Percentiles rank a stretch among this genome's conserved stretches.
These are phyloP conservation scores for Tridacna crocea DNA, from an alignment of 2,888 invertebrate species.

Conservation along the genomic window DNA sequence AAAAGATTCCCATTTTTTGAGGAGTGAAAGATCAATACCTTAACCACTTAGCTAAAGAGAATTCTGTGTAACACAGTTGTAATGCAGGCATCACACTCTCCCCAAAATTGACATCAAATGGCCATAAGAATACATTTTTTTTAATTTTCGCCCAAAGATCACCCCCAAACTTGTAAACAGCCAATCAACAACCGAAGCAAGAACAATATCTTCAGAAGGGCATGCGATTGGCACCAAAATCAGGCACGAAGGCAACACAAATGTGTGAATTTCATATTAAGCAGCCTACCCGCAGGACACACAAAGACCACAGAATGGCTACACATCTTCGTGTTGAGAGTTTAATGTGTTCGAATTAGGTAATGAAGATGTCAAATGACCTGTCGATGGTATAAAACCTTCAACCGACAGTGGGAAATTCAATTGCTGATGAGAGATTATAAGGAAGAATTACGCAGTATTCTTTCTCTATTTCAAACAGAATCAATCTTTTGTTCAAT, in stretches of 20 bases:
- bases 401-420: background rate
- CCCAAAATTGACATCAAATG: slow-evolving; percentile 36
- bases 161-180: too few species aligned
- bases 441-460: too few species aligned
- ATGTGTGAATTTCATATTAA: background rate
- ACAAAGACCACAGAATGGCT: background rate
- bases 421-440: too few species aligned
- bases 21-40: too few species aligned
- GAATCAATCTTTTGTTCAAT: background rate
- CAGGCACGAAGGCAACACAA: slow-evolving; percentile 29
- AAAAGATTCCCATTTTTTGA: too few species aligned
- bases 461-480: too few species aligned
- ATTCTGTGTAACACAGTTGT: too few species aligned
- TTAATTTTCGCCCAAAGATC: too few species aligned
- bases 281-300: background rate
- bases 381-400: background rate
- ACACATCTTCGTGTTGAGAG: background rate
- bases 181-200: slow-evolving; percentile 42
- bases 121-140: slow-evolving; percentile 47
- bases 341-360: background rate
- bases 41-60: too few species aligned
- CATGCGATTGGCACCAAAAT: slow-evolving; percentile 34
- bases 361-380: background rate
- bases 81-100: slow-evolving; percentile 37
- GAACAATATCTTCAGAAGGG: slow-evolving; percentile 31